These are phyloP conservation scores for Cheumatopsyche charites DNA, from an alignment of 1,140 invertebrate genomes.

Conservation along the genomic window DNA sequence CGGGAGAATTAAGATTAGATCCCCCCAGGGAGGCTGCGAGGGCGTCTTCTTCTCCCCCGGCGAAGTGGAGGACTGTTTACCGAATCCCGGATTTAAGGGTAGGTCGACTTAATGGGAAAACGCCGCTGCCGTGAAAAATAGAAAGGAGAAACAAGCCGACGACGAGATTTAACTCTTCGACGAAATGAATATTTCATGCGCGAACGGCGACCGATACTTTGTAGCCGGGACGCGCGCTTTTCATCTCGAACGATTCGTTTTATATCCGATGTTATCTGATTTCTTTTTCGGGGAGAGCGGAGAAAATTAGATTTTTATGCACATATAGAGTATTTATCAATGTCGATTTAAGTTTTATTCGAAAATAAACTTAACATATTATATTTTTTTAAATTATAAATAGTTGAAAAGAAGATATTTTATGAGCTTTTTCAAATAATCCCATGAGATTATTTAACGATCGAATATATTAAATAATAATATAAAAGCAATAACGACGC, in stretches of 20 bases:
- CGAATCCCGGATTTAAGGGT: conserved; percentile 1
- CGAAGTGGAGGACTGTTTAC: neutral
- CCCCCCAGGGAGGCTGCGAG: neutral
- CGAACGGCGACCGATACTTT: neutral
- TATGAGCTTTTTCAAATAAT: too few relatives aligned
- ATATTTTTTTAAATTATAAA: too few relatives aligned
- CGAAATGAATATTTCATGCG: conserved; percentile 22
- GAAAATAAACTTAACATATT: too few relatives aligned
- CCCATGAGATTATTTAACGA: too few relatives aligned
- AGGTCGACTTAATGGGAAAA: conserved; percentile 9
- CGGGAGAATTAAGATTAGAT: conserved; percentile 32
- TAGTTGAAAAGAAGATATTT: too few relatives aligned
- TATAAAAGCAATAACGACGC: neutral
- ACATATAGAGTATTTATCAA: too few relatives aligned
- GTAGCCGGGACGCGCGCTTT: neutral
- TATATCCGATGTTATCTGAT: too few relatives aligned
- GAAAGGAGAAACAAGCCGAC: neutral
- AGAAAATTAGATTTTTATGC: too few relatives aligned
- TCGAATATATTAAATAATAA: too few relatives aligned
- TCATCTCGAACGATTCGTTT: neutral
- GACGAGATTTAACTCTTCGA: conserved; percentile 20
- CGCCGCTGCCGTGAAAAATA: neutral
- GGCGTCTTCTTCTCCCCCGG: too few relatives aligned
- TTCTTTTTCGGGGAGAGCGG: too few relatives aligned
- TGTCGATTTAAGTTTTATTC: too few relatives aligned